Conservation (phyloP, 2,888 invertebrate species). For the Ferrisia virgata region DNA sequence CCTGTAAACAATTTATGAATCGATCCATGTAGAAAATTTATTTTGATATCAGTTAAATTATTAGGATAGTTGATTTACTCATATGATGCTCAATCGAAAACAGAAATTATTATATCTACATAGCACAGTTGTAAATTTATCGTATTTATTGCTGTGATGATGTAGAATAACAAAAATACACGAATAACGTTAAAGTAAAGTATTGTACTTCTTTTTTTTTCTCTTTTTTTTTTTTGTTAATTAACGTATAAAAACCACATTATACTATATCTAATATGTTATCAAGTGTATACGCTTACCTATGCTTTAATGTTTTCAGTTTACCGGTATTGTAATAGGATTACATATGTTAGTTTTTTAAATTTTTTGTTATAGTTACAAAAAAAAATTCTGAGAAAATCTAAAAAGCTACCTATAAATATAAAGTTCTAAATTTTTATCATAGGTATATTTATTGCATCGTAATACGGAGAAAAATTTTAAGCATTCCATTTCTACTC, state of each 20-base stretch:
- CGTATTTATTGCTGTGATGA: slow-evolving; percentile 18
- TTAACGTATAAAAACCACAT: slow-evolving; percentile 21
- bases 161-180: neutral
- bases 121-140: neutral
- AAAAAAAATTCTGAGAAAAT: slow-evolving; percentile 18
- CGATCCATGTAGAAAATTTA: neutral
- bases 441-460: neutral
- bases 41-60: neutral
- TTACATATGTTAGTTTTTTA: slow-evolving; percentile 14
- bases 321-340: slow-evolving; percentile 24
- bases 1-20: neutral
- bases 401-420: neutral
- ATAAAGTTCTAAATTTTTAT: neutral
- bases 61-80: neutral
- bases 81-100: slow-evolving; percentile 6
- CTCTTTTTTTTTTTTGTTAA: neutral
- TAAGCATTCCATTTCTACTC: neutral
- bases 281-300: slow-evolving; percentile 33
- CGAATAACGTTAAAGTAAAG: neutral
- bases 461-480: neutral
- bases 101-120: neutral
- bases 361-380: slow-evolving; percentile 16
- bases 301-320: slow-evolving; percentile 24
- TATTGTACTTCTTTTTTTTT: no score
- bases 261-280: slow-evolving; percentile 13